Evolutionary conservation across 2,113 vertebrate species (phyloP).

Genomic region (Petroica traversi): DNA sequence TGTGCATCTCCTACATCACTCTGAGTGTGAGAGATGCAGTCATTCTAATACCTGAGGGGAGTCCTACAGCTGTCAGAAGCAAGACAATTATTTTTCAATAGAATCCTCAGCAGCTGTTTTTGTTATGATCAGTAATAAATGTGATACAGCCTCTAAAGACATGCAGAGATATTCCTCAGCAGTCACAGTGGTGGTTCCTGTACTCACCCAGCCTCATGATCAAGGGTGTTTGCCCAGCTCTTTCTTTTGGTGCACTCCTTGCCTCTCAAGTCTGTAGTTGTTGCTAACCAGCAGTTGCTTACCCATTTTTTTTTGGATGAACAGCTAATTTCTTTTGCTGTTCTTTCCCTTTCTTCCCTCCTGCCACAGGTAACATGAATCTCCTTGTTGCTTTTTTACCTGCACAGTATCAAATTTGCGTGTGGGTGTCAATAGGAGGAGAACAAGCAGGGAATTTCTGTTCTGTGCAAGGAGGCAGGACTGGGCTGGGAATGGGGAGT

Average conservation of each 20-base stretch:
- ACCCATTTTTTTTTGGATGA: not conserved
- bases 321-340: not conserved
- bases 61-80: not conserved
- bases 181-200: not conserved
- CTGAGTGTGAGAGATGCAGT: not conserved
- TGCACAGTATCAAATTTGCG: not conserved
- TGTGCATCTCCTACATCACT: not conserved
- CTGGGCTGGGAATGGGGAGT: not conserved
- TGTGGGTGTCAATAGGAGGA: not conserved
- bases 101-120: not conserved
- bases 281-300: not conserved
- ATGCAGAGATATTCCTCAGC: not conserved
- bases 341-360: not conserved
- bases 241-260: not conserved
- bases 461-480: not conserved
- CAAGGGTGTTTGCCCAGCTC: rapidly evolving
- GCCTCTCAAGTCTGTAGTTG: not conserved
- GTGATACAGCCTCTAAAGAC: not conserved
- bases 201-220: not conserved
- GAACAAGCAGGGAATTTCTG: not conserved
- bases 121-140: not conserved
- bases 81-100: not conserved
- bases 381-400: not conserved
- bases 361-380: not conserved
- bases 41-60: not conserved